phyloP scores from a whole-genome alignment of 53 echinoderm and acorn worm species.

The Apostichopus leukothele region DNA sequence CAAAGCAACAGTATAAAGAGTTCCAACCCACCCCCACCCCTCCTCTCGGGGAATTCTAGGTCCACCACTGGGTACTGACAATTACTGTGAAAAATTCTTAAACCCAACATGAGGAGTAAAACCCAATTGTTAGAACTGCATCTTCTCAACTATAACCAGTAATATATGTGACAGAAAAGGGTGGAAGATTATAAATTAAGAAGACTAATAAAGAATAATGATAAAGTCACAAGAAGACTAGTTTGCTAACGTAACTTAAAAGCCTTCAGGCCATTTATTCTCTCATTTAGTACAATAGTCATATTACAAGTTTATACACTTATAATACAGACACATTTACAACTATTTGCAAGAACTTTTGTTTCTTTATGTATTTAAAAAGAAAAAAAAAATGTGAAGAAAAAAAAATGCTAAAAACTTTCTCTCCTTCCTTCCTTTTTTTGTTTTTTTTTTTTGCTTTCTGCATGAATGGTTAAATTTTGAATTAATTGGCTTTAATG shows the following conservation, averaged over 20 bases:
- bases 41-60: no score
- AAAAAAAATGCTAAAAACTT: conserved; percentile 22
- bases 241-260: conserved; percentile 14
- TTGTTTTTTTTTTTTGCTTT: no score
- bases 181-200: no score
- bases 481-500: background rate
- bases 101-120: no score
- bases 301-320: conserved; percentile 41
- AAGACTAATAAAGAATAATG: background rate
- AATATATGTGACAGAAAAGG: no score
- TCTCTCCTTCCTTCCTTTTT: conserved; percentile 1
- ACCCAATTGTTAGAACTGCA: no score
- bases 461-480: background rate
- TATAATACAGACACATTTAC: conserved; percentile 47
- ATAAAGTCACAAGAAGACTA: background rate
- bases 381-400: background rate
- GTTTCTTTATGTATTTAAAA: background rate
- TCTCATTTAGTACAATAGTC: conserved; percentile 40
- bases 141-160: no score
- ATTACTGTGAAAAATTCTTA: no score
- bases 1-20: no score
- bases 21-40: no score
- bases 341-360: conserved; percentile 28
- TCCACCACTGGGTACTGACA: no score
- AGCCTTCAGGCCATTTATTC: background rate